Evolutionary conservation across 2,888 invertebrate species (phyloP).

Genomic region (Yponomeuta malinellus): DNA sequence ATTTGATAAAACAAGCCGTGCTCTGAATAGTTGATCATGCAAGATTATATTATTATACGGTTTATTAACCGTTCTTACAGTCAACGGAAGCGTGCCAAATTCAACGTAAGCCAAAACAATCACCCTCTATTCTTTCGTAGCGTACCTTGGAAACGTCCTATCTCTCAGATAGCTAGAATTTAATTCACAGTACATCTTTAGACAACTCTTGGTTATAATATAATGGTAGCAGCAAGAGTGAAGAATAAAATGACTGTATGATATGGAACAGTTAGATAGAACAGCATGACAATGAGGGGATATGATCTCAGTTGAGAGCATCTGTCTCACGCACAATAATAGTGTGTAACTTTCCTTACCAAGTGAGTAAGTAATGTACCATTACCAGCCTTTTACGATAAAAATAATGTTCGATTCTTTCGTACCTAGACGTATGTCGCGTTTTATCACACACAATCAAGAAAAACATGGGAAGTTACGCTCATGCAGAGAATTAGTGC

Average conservation of each 20-base stretch:
- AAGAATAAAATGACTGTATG: not conserved
- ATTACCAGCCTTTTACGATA: not conserved
- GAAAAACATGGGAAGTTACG: too few relatives aligned
- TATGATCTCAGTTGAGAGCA: constrained; percentile 4
- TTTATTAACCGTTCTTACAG: constrained; percentile 18
- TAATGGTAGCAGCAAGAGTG: constrained; percentile 15
- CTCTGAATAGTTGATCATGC: constrained; percentile 6
- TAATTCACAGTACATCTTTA: constrained; percentile 17
- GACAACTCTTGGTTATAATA: constrained; percentile 10
- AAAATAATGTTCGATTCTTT: not conserved
- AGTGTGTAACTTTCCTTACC: not conserved
- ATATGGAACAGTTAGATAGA: not conserved
- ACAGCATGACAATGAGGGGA: constrained; percentile 13
- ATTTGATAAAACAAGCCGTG: constrained; percentile 7
- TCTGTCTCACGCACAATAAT: constrained; percentile 27
- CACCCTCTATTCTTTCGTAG: constrained; percentile 46
- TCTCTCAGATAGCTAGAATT: constrained; percentile 90
- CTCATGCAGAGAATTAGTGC: too few relatives aligned
- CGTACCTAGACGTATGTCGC: not conserved
- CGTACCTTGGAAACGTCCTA: constrained; percentile 95
- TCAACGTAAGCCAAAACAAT: constrained; percentile 51
- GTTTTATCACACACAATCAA: not conserved
- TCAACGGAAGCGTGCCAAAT: constrained; percentile 62
- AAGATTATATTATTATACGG: not conserved
- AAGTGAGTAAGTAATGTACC: not conserved